Evolutionary conservation across 1,140 invertebrate genomes (phyloP).

Genomic region (Apis dorsata): DNA sequence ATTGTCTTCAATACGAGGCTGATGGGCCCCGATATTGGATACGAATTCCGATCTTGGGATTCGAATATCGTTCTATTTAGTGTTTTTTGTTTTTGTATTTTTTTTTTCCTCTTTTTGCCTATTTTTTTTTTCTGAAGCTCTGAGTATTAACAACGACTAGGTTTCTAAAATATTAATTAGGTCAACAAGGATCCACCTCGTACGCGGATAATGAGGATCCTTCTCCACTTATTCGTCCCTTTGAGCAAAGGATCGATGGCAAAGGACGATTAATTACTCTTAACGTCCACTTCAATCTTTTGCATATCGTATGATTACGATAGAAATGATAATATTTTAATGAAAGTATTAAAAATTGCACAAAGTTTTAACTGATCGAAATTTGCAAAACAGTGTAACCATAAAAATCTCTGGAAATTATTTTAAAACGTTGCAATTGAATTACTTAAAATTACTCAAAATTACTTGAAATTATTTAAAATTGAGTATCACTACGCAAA

Average conservation of each 20-base stretch:
- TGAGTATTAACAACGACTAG: constrained; percentile 41
- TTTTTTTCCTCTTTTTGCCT: background rate
- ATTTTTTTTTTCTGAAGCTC: constrained; percentile 30
- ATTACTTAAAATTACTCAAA: no score
- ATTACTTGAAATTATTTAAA: no score
- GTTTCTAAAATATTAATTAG: constrained; percentile 39
- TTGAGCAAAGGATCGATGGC: constrained; percentile 45
- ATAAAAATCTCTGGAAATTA: background rate
- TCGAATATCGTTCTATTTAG: constrained; percentile 25
- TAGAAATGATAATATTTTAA: no score
- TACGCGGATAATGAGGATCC: constrained; percentile 12
- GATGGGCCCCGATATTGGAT: background rate
- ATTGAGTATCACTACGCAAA: background rate
- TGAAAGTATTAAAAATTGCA: no score
- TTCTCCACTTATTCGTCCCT: constrained; percentile 38
- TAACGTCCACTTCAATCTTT: constrained; percentile 1
- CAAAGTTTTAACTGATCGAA: no score
- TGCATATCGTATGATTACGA: background rate
- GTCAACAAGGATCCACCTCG: constrained; percentile 33
- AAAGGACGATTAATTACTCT: constrained; percentile 7
- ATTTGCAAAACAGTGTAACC: no score
- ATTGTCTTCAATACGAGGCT: constrained; percentile 19
- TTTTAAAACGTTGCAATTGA: background rate
- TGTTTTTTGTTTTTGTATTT: background rate
- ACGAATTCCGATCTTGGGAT: constrained; percentile 25